Base-by-base conservation (phyloP, 2,888 invertebrate genomes). In the Pseudococcus longispinus region DNA sequence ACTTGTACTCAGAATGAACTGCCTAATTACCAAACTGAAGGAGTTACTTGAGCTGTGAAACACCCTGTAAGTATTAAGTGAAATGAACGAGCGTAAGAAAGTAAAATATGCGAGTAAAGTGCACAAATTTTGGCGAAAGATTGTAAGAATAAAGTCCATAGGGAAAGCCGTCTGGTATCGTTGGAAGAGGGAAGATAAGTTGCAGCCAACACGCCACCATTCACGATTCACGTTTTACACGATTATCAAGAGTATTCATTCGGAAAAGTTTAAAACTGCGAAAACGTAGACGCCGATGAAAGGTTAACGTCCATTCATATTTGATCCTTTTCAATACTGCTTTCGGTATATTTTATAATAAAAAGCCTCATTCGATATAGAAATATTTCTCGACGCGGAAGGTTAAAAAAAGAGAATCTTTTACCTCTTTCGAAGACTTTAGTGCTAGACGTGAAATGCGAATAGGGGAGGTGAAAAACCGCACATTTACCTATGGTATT, bases 261-360 rank as follows among this genome's bases (percentile, higher is more conserved):
- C 42, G 77, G 77, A 80, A 80, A 80, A 80, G 77, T 80, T 80
- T 80, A 80, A 80, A 70, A 70, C 29, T 70, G 29, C 70, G 70
- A 70, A 70, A 80, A 80, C 42, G 77, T 42, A 80, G 77, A 80
- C 77, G 42, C 32, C 8, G 42, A 80, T 42, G 42, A 80, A 80
- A 80, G 77, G 77, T 80, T 80, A 80, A 80, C 77, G 77, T 37
- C 77, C 77, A 80, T 80, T 80, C 77, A 29, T 80, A 80, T 80
- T 80, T 42, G 77, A 80, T 80, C 42, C 42, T 42, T 80, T 80
- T 20, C 18, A 11, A 11, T 18, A n/a, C 20, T 3, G 11, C 1
- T 9, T 23, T 74, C 29, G 18, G 20, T 42, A 8, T 42, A 80
- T 42, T 80, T 80, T 80, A 80, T 77, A 11, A 42, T 80, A 20